These are phyloP conservation scores for Orthochromis indermauri DNA, from an alignment of 2,113 vertebrate genomes.

Conservation along the genomic window DNA sequence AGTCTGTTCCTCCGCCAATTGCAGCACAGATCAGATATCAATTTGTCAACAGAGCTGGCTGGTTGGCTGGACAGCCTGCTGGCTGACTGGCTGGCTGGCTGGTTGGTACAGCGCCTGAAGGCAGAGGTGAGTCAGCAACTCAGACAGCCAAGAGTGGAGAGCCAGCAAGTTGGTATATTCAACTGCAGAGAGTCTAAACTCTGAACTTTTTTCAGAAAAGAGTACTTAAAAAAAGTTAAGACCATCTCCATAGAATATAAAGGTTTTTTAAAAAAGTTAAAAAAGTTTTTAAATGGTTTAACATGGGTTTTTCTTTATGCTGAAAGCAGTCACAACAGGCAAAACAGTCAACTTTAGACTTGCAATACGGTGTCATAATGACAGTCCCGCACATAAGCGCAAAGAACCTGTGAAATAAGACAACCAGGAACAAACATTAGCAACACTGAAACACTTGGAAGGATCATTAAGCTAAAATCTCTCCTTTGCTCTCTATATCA, in stretches of 20 bases:
- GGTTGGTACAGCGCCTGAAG: slow-evolving; percentile 5
- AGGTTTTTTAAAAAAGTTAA: neutral
- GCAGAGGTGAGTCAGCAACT: slow-evolving; percentile 49
- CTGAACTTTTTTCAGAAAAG: slow-evolving; percentile 1
- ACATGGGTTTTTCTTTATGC: neutral
- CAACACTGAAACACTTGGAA: neutral
- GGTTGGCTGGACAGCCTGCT: neutral
- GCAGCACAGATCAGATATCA: slow-evolving; percentile 53
- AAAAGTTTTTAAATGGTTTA: neutral
- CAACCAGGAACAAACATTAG: neutral
- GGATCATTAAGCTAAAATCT: neutral
- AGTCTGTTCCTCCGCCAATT: slow-evolving; percentile 22
- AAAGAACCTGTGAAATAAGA: neutral
- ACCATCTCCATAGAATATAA: neutral
- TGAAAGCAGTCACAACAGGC: neutral
- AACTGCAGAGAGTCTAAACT: neutral
- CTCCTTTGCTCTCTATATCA: neutral
- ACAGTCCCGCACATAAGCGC: neutral
- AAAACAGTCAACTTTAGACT: neutral
- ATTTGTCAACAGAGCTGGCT: slow-evolving; percentile 45
- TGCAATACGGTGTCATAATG: neutral
- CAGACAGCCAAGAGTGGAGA: slow-evolving; percentile 3
- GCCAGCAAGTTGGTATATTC: neutral
- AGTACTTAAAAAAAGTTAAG: neutral
- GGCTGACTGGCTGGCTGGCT: neutral